Evolutionary conservation across 2,888 invertebrate genomes (phyloP).

Genomic region (Apeira syringaria): DNA sequence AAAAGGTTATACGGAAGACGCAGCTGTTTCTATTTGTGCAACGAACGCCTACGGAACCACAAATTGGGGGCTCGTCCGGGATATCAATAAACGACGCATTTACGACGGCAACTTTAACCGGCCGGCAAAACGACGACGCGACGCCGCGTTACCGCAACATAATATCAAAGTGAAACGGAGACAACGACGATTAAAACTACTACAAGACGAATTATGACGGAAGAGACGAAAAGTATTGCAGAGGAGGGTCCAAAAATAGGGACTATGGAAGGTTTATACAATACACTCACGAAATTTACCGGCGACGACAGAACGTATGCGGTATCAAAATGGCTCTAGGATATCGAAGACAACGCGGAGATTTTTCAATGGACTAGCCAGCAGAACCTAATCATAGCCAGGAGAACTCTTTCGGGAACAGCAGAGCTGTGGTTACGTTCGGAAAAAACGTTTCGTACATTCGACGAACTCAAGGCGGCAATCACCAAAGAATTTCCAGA

Average conservation of each 20-base stretch:
- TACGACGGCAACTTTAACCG: not conserved
- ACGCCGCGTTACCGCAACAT: not conserved
- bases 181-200: not conserved
- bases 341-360: not conserved
- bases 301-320: not conserved
- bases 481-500: not conserved
- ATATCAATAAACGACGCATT: not conserved
- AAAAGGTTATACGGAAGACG: too few relatives aligned
- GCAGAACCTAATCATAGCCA: not conserved
- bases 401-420: not conserved
- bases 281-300: not conserved
- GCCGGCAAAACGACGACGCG: not conserved
- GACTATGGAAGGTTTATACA: too few relatives aligned
- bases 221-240: not conserved
- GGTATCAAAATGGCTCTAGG: not conserved
- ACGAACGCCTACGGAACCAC: too few relatives aligned
- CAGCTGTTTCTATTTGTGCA: too few relatives aligned
- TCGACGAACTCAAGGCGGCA: not conserved
- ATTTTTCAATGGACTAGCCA: not conserved
- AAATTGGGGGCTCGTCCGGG: not conserved
- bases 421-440: not conserved
- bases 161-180: not conserved
- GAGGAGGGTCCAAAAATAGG: not conserved
- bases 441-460: not conserved
- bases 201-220: not conserved